phyloP scores from a whole-genome alignment of 2,113 vertebrate genomes.

The Strix aluco region DNA sequence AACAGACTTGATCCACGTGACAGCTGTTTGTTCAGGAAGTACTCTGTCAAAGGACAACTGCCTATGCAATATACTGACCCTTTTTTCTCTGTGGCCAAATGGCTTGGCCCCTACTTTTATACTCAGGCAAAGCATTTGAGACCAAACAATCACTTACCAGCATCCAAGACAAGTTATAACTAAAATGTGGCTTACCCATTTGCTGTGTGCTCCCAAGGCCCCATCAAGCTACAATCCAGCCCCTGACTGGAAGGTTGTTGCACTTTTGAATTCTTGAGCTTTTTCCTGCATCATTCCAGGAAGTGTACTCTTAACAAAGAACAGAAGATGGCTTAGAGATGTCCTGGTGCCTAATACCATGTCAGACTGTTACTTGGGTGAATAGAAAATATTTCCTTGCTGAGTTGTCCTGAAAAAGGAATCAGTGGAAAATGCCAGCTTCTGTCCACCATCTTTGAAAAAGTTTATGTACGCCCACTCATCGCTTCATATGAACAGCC shows the following conservation, averaged over 20 bases:
- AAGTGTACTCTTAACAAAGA: neutral
- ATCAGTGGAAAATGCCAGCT: neutral
- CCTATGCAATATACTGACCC: neutral
- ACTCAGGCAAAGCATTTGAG: neutral
- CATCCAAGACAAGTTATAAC: neutral
- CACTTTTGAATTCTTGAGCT: neutral
- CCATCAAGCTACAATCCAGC: neutral
- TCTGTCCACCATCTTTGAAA: neutral
- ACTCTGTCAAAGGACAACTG: neutral
- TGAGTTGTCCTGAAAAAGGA: neutral
- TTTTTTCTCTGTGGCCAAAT: neutral
- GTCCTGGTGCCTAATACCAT: neutral
- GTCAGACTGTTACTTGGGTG: accelerated
- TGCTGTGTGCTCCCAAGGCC: neutral
- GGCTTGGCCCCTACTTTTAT: neutral
- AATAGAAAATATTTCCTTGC: neutral
- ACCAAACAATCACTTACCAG: neutral
- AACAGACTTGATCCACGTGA: neutral
- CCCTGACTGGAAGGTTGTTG: neutral
- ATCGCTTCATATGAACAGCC: accelerated
- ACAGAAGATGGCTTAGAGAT: neutral
- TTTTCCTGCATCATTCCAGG: neutral
- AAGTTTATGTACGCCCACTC: neutral
- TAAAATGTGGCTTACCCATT: neutral
- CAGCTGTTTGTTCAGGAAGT: neutral